These are phyloP conservation scores for Xanthia icteritia DNA, from an alignment of 2,888 invertebrate species.

Conservation along the genomic window DNA sequence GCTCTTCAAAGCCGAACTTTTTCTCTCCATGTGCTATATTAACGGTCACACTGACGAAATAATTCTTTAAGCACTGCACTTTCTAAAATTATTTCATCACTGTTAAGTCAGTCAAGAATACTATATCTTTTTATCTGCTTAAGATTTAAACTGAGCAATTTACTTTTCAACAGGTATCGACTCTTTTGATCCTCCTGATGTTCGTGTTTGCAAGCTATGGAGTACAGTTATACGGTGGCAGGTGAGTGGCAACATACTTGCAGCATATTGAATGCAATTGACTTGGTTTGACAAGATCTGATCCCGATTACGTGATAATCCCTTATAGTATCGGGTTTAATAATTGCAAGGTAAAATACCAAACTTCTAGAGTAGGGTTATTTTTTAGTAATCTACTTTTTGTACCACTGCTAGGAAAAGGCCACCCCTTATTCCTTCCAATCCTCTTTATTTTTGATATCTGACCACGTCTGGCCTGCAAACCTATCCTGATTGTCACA, in stretches of 20 bases:
- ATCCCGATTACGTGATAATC: not conserved
- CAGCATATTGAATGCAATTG: not conserved
- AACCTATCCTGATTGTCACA: not conserved
- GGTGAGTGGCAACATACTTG: slow-evolving; percentile 72
- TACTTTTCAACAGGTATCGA: slow-evolving; percentile 93
- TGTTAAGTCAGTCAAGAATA: not conserved
- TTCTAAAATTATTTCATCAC: not conserved
- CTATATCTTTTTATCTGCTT: not conserved
- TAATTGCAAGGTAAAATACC: not conserved
- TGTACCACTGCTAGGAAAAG: not conserved
- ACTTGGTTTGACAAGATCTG: not conserved
- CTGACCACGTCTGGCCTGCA: not conserved
- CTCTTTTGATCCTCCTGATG: slow-evolving; percentile 98
- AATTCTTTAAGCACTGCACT: not conserved
- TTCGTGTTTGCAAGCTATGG: slow-evolving; percentile 99
- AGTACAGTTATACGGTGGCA: slow-evolving; percentile 98
- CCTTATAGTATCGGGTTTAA: not conserved
- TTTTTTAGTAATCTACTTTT: not conserved
- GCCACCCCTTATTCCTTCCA: too few species aligned
- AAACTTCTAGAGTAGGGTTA: not conserved
- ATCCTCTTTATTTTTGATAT: not conserved
- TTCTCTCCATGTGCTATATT: not conserved
- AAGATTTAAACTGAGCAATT: not conserved
- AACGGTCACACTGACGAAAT: not conserved
- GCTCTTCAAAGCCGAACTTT: not conserved